Conservation (phyloP, 2,797 vertebrate genomes). For the Enteromius thamalakanensis region DNA sequence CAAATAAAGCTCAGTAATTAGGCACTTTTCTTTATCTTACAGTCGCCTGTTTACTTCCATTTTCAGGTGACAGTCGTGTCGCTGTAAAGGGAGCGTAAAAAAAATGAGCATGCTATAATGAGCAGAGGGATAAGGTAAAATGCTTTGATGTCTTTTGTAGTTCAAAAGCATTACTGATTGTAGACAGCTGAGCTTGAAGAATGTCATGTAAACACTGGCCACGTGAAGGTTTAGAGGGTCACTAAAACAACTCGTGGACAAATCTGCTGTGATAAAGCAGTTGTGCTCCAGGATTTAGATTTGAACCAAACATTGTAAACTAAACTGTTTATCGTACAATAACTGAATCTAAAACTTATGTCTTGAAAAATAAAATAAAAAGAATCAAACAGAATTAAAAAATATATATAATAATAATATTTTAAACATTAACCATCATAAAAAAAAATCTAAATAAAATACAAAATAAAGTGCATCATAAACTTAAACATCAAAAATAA, state of each 20-base stretch:
- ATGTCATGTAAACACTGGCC: constrained; percentile 20
- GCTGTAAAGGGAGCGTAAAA: background rate
- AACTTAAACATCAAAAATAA: no score
- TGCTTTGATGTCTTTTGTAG: constrained; percentile 41
- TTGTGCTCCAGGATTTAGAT: background rate
- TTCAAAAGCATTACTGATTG: constrained; percentile 26
- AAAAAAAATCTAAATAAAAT: no score
- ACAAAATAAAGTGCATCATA: no score
- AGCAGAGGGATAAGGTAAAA: constrained; percentile 26
- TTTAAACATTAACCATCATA: background rate
- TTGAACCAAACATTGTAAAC: background rate
- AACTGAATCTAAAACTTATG: background rate
- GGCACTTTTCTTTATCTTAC: constrained; percentile 53
- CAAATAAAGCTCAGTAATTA: constrained; percentile 78
- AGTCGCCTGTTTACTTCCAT: constrained; percentile 50
- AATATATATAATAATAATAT: background rate
- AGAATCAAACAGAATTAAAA: background rate
- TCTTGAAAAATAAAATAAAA: background rate
- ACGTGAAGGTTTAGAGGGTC: background rate
- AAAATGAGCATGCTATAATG: constrained; percentile 18
- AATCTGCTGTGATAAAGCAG: background rate
- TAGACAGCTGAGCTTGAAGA: constrained; percentile 24
- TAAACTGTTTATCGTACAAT: background rate
- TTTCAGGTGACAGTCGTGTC: constrained; percentile 37
- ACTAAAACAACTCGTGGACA: constrained; percentile 8